Conservation (phyloP, 1,140 invertebrate genomes). For the Gryon sp. region DNA sequence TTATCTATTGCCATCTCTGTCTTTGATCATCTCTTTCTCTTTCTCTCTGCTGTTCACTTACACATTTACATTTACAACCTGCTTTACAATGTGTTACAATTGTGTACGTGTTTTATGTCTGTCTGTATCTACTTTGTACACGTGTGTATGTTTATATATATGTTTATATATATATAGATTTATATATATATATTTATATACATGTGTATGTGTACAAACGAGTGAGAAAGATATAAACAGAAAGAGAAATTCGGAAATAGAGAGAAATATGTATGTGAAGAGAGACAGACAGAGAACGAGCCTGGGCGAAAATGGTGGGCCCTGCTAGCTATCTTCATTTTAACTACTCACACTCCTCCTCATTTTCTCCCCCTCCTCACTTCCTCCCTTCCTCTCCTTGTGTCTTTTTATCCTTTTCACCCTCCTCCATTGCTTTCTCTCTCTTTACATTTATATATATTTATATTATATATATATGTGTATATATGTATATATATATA, state of each 20-base stretch:
- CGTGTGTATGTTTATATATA: no score
- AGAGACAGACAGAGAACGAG: conserved; percentile 32
- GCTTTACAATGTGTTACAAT: conserved; percentile 19
- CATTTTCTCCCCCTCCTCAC: conserved; percentile 49
- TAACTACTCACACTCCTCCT: conserved; percentile 69
- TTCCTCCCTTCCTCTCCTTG: conserved; percentile 51
- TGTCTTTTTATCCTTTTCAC: conserved; percentile 36
- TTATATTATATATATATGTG: conserved; percentile 28
- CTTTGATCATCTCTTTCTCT: neutral
- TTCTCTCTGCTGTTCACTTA: conserved; percentile 25
- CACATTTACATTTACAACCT: conserved; percentile 17
- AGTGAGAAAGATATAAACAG: conserved; percentile 24
- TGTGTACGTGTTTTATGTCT: no score
- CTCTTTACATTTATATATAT: conserved; percentile 80
- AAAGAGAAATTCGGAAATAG: conserved; percentile 17
- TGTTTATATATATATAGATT: no score
- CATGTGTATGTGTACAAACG: conserved; percentile 48
- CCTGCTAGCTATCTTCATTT: conserved; percentile 76
- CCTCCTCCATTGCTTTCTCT: conserved; percentile 57
- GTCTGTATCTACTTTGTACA: conserved; percentile 19
- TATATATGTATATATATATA: neutral
- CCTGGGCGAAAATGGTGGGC: conserved; percentile 69
- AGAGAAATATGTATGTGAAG: conserved; percentile 13
- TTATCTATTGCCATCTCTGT: neutral
- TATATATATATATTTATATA: no score